phyloP scores from a whole-genome alignment of 2,113 vertebrate species.

The Nymphicus hollandicus region DNA sequence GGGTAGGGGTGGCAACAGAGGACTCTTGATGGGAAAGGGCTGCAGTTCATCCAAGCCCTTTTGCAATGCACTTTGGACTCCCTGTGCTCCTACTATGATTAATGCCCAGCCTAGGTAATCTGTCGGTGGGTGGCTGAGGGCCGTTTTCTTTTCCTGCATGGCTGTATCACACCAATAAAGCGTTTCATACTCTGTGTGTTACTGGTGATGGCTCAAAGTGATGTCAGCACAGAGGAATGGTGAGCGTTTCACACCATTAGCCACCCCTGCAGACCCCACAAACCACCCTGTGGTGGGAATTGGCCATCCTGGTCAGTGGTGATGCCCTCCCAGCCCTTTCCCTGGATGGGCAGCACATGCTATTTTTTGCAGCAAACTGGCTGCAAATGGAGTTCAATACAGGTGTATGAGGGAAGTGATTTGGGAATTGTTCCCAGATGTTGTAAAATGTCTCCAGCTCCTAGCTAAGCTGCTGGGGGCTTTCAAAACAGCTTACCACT shows the following conservation, averaged over 20 bases:
- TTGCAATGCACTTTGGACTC: background rate
- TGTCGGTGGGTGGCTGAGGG: rapidly evolving
- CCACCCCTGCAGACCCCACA: background rate
- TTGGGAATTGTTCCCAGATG: background rate
- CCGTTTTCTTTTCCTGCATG: background rate
- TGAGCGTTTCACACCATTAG: background rate
- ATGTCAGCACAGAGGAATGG: background rate
- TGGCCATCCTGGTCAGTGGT: background rate
- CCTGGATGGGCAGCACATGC: background rate
- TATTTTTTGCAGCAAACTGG: background rate
- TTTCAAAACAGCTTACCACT: slow-evolving; percentile 32
- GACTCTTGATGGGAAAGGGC: background rate
- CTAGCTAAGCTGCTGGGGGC: slow-evolving; percentile 26
- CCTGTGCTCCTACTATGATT: background rate
- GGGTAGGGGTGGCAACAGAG: background rate
- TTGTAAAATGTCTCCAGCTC: background rate
- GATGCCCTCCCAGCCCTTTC: background rate
- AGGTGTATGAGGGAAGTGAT: background rate
- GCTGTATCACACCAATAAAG: background rate
- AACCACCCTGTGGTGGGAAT: rapidly evolving
- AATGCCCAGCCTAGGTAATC: background rate
- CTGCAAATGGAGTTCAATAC: background rate
- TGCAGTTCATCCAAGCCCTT: background rate
- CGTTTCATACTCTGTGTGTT: background rate
- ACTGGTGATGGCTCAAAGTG: background rate